phyloP scores from a whole-genome alignment of 1,140 invertebrate genomes.

The Thaumetopoea pityocampa region DNA sequence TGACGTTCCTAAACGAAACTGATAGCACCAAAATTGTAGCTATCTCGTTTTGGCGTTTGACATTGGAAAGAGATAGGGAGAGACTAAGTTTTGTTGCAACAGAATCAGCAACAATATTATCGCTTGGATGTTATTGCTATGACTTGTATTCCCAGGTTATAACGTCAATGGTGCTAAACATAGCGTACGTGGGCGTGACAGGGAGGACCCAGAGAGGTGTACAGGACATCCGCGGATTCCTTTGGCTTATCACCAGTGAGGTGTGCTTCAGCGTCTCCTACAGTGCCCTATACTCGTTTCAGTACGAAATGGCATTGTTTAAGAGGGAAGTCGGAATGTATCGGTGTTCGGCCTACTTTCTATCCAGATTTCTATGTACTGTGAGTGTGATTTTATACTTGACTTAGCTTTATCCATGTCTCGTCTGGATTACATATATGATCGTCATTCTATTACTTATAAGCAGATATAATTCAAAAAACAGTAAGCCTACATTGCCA shows the following conservation, averaged over 20 bases:
- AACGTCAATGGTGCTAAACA: constrained; percentile 44
- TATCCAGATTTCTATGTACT: constrained; percentile 43
- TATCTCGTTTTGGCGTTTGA: too few relatives aligned
- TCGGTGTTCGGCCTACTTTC: constrained; percentile 47
- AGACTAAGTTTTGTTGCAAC: too few relatives aligned
- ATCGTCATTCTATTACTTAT: too few relatives aligned
- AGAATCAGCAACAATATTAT: too few relatives aligned
- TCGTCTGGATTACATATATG: too few relatives aligned
- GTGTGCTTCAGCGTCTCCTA: constrained; percentile 52
- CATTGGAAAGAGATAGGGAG: too few relatives aligned
- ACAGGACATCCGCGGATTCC: constrained; percentile 51
- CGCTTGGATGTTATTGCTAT: too few relatives aligned
- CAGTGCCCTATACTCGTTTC: constrained; percentile 47
- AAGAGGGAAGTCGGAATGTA: constrained; percentile 58
- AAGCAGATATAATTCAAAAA: too few relatives aligned
- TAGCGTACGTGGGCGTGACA: constrained; percentile 45
- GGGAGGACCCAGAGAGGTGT: constrained; percentile 55
- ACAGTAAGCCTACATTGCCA: too few relatives aligned
- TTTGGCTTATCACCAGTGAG: constrained; percentile 62
- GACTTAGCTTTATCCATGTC: too few relatives aligned
- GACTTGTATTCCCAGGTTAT: constrained; percentile 30
- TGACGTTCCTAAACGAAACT: too few relatives aligned
- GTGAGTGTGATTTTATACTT: constrained; percentile 30
- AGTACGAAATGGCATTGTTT: constrained; percentile 48
- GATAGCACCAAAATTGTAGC: too few relatives aligned